Base-by-base conservation (phyloP, 2,113 vertebrate species). In the Prolemur simus region DNA sequence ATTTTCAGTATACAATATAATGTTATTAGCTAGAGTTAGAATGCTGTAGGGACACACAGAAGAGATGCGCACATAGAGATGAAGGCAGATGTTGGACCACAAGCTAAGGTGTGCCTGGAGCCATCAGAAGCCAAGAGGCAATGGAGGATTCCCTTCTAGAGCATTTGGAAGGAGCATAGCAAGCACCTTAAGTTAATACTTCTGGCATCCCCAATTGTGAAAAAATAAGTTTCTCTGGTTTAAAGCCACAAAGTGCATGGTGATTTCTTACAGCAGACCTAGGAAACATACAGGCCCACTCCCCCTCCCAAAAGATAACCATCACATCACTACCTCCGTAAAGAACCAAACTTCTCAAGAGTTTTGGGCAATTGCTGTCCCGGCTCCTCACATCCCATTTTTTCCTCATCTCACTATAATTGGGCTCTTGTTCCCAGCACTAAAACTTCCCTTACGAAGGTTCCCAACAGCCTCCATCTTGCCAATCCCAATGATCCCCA, bases 261-360 rank as follows among this genome's bases (percentile, higher is more conserved):
- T 5, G 15, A 29, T 74, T 87, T 71, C 32, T 25, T 73, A 18
- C 13, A 25, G 56, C 12, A 63, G n/a, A 23, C 9, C 56, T 73
- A 54, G 37, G 63, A n/a, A 21, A 1, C 42, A 52, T 4, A 20
- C 10, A 77, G 14, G 39, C 15, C 11, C 32, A 47, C 8, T n/a
- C 3, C 2, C 37, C 18, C 5, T 9, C 32, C 4, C 8, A 20
- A 8, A n/a, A 58, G 9, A 12, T 11, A 18, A 18, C 11, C 1
- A 9, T 29, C 12, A 45, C 3, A 6, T n/a, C 3, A 74, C 29
- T 12, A 42, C 17, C 23, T 29, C 21, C 14, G 8, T 89, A 25
- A 47, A 45, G 12, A 27, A 21, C 6, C 29, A 34, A 56, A 58
- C 12, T 18, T 23, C 27, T 13, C 25, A 47, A 37, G 49, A 64